These are phyloP conservation scores for Geodia barretti DNA, from an alignment of 37 sponge, comb jelly and placozoan species.

Conservation along the genomic window DNA sequence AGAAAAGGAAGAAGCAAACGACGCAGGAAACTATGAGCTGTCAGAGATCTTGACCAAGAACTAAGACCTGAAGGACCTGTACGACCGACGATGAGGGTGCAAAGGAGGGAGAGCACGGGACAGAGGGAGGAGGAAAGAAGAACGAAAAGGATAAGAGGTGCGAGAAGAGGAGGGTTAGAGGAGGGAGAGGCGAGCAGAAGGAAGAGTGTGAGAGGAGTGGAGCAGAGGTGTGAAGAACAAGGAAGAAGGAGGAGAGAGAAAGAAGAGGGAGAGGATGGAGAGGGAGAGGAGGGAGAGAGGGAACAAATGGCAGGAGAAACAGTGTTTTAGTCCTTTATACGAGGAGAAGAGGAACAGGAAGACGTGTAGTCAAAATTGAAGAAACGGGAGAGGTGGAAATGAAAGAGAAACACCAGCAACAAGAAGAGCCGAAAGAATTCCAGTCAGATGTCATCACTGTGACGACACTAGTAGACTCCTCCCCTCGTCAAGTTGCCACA, in stretches of 20 bases:
- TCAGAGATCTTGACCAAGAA: no score
- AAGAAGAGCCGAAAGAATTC: no score
- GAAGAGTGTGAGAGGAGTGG: slow-evolving; percentile 11
- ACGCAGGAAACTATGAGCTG: not conserved
- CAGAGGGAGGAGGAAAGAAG: slow-evolving; percentile 10
- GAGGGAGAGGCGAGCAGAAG: not conserved
- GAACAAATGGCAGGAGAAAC: no score
- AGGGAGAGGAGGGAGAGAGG: not conserved
- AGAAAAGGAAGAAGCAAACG: no score
- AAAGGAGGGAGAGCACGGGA: not conserved
- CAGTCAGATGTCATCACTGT: no score
- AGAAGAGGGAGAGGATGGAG: not conserved
- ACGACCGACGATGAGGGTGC: no score
- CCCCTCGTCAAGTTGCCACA: no score
- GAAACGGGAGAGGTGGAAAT: not conserved
- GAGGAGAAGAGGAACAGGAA: not conserved
- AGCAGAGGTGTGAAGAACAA: not conserved
- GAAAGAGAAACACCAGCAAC: no score
- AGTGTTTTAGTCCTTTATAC: no score
- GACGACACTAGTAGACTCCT: no score
- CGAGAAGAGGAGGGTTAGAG: not conserved
- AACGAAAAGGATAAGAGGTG: not conserved
- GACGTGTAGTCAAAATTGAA: not conserved
- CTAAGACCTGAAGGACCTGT: no score
- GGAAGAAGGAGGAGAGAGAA: not conserved